Percentiles rank a stretch among this genome's conserved stretches.
Conservation (phyloP, 1,140 invertebrate genomes). For the Helicoverpa zea region DNA sequence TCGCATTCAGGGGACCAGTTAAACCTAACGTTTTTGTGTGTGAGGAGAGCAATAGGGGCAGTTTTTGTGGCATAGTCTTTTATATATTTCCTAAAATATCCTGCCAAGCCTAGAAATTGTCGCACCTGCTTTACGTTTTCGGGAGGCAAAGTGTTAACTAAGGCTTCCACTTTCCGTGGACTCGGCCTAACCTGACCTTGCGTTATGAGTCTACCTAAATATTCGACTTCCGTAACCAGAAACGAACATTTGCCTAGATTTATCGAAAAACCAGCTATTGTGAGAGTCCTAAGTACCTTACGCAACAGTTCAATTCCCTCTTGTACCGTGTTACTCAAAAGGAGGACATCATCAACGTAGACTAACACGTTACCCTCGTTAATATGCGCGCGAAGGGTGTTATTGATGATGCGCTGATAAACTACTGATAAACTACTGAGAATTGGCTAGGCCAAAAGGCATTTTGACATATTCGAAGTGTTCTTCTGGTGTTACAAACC, state of each 20-base stretch:
- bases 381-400: background rate
- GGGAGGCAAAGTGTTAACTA: conserved; percentile 63
- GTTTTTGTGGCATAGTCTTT: conserved; percentile 56
- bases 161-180: conserved; percentile 62
- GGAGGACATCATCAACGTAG: conserved; percentile 38
- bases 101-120: conserved; percentile 65
- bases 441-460: conserved; percentile 83
- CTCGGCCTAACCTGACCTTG: conserved; percentile 60
- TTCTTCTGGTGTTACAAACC: conserved; percentile 74
- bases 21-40: conserved; percentile 44
- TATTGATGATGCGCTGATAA: conserved; percentile 71
- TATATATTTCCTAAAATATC: conserved; percentile 70
- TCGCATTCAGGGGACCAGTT: no score
- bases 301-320: conserved; percentile 34
- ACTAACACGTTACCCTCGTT: conserved; percentile 14
- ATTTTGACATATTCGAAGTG: conserved; percentile 81
- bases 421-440: conserved; percentile 73
- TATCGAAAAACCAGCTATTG: conserved; percentile 40
- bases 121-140: conserved; percentile 60
- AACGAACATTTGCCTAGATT: conserved; percentile 43
- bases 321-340: conserved; percentile 11
- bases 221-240: conserved; percentile 51
- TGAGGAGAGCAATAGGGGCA: conserved; percentile 57
- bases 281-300: conserved; percentile 16
- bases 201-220: conserved; percentile 61